Evolutionary conservation across 1,140 invertebrate species (phyloP).

Genomic region (Camponotus pennsylvanicus): DNA sequence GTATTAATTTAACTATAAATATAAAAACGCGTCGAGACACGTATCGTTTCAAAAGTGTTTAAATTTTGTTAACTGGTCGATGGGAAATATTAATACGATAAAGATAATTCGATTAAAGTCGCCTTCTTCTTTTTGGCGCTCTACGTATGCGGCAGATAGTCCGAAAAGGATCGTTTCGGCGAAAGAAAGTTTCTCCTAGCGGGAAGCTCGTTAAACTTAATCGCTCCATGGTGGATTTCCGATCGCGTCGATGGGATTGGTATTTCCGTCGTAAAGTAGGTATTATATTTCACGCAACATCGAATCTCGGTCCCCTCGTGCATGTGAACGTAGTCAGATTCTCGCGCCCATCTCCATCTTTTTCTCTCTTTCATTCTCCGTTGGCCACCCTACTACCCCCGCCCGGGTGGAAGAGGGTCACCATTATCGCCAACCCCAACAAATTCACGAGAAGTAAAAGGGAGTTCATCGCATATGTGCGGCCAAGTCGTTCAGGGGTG

Average conservation of each 20-base stretch:
- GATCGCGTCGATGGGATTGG: conserved; percentile 37
- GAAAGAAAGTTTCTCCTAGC: conserved; percentile 23
- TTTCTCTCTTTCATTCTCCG: conserved; percentile 53
- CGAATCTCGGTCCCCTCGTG: conserved; percentile 50
- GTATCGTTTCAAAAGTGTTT: not conserved
- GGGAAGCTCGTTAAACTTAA: conserved; percentile 50
- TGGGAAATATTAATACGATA: not conserved
- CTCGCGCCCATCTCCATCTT: conserved; percentile 53
- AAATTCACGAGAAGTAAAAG: conserved; percentile 75
- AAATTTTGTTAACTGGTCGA: not conserved
- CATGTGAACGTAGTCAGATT: conserved; percentile 61
- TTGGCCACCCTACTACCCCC: conserved; percentile 13
- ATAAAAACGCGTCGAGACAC: not conserved
- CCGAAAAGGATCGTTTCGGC: not conserved
- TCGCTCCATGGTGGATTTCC: conserved; percentile 45
- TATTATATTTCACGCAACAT: conserved; percentile 72
- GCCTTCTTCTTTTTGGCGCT: too few species aligned
- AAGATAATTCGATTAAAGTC: too few species aligned
- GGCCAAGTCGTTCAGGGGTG: conserved; percentile 69
- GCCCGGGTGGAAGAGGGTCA: conserved; percentile 64
- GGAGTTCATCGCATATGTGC: conserved; percentile 77
- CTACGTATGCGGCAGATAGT: too few species aligned
- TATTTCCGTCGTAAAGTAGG: conserved; percentile 60
- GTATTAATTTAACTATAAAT: not conserved
- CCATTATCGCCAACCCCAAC: conserved; percentile 74